A percentile compares a stretch with the other conserved stretches of the same genome.
These are phyloP conservation scores for Zaprionus vittiger DNA, from an alignment of 1,140 invertebrate genomes.

Conservation along the genomic window DNA sequence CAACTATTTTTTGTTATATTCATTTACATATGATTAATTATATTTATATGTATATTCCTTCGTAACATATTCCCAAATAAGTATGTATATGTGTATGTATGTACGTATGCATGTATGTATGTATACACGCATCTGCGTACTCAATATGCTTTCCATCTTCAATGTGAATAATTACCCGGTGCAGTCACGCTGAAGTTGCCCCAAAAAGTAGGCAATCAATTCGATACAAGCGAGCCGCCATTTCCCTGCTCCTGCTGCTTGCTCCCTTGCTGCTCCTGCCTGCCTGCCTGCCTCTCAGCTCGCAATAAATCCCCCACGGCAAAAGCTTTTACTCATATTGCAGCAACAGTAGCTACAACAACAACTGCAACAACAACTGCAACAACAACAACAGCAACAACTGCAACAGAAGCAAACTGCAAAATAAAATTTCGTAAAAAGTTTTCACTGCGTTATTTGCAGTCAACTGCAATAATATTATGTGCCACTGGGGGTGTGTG, in stretches of 20 bases:
- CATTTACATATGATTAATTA: too few species aligned
- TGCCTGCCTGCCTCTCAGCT: background rate
- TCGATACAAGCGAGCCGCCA: conserved; percentile 18
- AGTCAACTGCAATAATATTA: conserved; percentile 37
- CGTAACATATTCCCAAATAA: background rate
- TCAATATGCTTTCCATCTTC: conserved; percentile 11
- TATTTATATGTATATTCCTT: too few species aligned
- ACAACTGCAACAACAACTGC: conserved; percentile 2
- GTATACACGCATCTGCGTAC: background rate
- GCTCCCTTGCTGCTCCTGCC: background rate
- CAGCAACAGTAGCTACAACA: conserved; percentile 10
- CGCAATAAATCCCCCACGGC: conserved; percentile 22
- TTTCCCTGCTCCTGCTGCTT: background rate
- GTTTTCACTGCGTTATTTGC: conserved; percentile 26
- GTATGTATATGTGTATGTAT: background rate
- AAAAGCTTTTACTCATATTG: conserved; percentile 45
- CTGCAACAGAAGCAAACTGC: background rate
- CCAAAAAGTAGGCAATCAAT: conserved; percentile 47
- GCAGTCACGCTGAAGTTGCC: background rate
- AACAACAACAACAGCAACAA: conserved; percentile 1
- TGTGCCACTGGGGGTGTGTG: background rate
- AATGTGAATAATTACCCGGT: conserved; percentile 24
- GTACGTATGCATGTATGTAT: background rate
- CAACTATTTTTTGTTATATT: too few species aligned
- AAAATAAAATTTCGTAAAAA: conserved; percentile 28